These are phyloP conservation scores for Panthera uncia DNA, from an alignment of 2,113 vertebrate genomes.

Conservation along the genomic window DNA sequence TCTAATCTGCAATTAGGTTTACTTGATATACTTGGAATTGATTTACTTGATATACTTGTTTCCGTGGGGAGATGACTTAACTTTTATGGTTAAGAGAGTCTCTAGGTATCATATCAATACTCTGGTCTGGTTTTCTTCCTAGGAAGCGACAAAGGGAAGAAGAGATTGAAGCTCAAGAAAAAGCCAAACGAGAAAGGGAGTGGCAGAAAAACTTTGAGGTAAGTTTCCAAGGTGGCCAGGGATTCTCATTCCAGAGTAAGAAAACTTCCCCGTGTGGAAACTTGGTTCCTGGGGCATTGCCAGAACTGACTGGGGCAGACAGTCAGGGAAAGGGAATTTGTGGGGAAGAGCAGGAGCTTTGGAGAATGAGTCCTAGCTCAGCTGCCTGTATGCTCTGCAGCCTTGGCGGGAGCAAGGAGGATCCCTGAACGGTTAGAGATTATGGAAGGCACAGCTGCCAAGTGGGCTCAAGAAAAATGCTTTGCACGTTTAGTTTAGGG, in stretches of 20 bases:
- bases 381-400: not conserved
- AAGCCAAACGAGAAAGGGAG: conserved; percentile 95
- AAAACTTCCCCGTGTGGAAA: not conserved
- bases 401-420: not conserved
- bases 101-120: not conserved
- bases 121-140: conserved; percentile 63
- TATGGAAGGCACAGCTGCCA: not conserved
- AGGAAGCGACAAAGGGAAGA: conserved; percentile 98
- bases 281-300: not conserved
- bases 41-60: not conserved
- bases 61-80: not conserved
- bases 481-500: not conserved
- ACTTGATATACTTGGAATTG: not conserved
- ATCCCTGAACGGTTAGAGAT: not conserved
- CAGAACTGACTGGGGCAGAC: not conserved
- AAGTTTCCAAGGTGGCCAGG: conserved; percentile 12
- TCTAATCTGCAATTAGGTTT: not conserved
- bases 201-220: conserved; percentile 99
- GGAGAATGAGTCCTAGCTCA: not conserved
- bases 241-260: not conserved
- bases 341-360: not conserved
- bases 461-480: not conserved
- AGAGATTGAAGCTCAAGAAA: conserved; percentile 97
- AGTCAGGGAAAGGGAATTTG: not conserved
- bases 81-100: not conserved